Conservation (phyloP, 1,140 invertebrate species). For the Rhopalosiphum maidis region DNA sequence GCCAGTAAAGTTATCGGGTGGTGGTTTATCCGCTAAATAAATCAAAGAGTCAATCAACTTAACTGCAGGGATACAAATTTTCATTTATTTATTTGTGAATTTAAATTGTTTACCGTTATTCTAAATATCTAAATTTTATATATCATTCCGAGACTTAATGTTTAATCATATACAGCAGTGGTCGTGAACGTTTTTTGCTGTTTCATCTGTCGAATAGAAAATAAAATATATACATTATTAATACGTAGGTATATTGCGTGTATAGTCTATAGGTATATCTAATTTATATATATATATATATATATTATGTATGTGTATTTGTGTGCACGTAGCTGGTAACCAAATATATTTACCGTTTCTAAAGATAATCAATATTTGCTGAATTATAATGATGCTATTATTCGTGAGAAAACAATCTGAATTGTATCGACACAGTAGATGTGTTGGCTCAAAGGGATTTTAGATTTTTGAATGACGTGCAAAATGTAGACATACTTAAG, state of each 20-base stretch:
- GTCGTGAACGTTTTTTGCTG: background rate
- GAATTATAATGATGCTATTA: background rate
- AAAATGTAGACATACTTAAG: background rate
- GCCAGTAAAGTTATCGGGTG: background rate
- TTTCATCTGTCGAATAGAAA: background rate
- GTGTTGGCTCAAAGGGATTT: background rate
- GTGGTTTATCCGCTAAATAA: background rate
- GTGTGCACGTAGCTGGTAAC: background rate
- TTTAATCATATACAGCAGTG: background rate
- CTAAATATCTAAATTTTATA: background rate
- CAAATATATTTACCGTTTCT: conserved; percentile 9
- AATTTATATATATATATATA: background rate
- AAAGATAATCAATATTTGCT: background rate
- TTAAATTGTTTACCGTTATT: background rate
- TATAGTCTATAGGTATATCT: background rate
- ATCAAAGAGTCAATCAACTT: background rate
- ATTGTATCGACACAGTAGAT: background rate
- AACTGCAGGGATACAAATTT: background rate
- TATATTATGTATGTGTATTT: background rate
- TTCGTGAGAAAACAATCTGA: conserved; percentile 2
- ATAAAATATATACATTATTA: conserved; percentile 4
- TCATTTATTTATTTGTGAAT: background rate
- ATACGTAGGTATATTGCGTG: background rate
- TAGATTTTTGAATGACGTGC: background rate
- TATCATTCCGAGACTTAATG: background rate